These are phyloP conservation scores for Odobenus rosmarus DNA, from an alignment of 2,113 vertebrate genomes.

Conservation along the genomic window DNA sequence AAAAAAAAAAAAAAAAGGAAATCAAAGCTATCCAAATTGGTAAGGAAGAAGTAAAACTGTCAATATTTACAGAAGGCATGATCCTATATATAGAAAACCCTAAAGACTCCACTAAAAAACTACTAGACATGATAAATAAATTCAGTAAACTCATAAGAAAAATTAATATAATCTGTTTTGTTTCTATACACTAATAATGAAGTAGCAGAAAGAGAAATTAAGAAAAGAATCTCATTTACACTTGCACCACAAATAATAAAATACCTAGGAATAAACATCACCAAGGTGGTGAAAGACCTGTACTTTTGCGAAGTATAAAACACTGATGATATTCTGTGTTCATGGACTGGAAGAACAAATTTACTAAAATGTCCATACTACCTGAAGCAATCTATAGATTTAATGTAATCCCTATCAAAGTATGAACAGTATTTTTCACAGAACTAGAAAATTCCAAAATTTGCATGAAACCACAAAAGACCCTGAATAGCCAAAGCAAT, in stretches of 20 bases:
- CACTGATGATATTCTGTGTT: not conserved
- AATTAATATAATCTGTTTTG: not conserved
- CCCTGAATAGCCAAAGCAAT: not conserved
- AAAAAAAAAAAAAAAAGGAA: not conserved
- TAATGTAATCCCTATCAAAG: not conserved
- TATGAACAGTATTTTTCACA: not conserved
- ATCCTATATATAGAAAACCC: not conserved
- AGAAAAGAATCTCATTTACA: not conserved
- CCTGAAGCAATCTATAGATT: not conserved
- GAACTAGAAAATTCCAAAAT: not conserved
- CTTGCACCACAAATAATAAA: not conserved
- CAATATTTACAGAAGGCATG: not conserved
- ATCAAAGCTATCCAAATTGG: not conserved
- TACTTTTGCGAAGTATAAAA: not conserved
- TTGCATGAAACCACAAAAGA: not conserved
- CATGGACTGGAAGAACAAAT: not conserved
- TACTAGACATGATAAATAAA: not conserved
- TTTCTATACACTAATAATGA: not conserved
- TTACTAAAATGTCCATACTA: not conserved
- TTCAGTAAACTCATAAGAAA: not conserved
- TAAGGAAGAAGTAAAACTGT: not conserved
- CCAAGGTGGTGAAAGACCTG: not conserved
- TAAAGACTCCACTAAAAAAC: not conserved
- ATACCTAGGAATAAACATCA: not conserved
- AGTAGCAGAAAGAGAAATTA: not conserved